Evolutionary conservation across 1,140 invertebrate genomes (phyloP).

Genomic region (Thalassaphorura encarpata): DNA sequence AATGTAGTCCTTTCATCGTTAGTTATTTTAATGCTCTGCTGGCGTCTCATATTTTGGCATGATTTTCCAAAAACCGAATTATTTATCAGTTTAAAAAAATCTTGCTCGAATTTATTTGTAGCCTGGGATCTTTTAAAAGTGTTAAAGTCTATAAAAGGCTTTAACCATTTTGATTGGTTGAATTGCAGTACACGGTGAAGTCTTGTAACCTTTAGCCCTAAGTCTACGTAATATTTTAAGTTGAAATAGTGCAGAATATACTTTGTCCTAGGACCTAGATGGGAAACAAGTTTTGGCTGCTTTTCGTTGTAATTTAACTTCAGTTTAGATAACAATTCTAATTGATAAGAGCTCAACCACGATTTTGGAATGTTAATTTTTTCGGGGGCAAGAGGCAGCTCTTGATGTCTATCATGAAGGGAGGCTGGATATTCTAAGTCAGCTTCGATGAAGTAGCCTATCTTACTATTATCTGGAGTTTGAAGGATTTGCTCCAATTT

Average conservation of each 20-base stretch:
- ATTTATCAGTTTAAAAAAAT: conserved; percentile 35
- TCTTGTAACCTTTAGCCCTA: conserved; percentile 41
- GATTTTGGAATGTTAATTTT: background rate
- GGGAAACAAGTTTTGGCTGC: conserved; percentile 28
- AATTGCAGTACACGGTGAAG: conserved; percentile 42
- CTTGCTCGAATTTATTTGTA: conserved; percentile 29
- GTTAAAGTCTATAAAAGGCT: conserved; percentile 41
- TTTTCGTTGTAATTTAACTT: background rate
- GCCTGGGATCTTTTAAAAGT: conserved; percentile 34
- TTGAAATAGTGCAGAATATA: conserved; percentile 44
- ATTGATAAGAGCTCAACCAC: conserved; percentile 5
- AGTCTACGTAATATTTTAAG: conserved; percentile 41
- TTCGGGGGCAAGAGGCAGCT: conserved; percentile 31
- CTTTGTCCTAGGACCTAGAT: conserved; percentile 35
- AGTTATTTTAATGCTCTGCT: conserved; percentile 5
- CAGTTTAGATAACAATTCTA: background rate
- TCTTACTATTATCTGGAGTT: conserved; percentile 20
- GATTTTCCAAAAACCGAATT: conserved; percentile 33
- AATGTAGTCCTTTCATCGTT: background rate
- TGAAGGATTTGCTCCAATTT: conserved; percentile 10
- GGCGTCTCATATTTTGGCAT: conserved; percentile 33
- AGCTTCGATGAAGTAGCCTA: conserved; percentile 33
- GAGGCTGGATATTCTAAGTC: conserved; percentile 32
- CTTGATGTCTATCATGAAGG: conserved; percentile 30
- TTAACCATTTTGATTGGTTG: conserved; percentile 42